A percentile compares a stretch with the other conserved stretches of the same genome.
Conservation (phyloP, 2,113 vertebrate genomes). For the Daubentonia madagascariensis region DNA sequence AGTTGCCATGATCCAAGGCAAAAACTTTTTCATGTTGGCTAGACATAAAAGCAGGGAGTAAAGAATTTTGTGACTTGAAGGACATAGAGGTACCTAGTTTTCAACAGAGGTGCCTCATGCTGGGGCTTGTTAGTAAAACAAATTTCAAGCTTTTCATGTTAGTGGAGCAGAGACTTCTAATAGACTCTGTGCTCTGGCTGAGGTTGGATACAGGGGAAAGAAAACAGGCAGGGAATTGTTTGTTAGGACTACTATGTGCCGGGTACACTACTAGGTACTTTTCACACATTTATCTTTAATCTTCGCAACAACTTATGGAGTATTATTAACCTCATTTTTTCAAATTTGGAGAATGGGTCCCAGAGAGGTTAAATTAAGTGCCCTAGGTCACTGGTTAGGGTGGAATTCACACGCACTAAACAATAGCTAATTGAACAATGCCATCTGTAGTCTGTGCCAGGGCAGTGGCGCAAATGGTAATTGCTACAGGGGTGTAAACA, state of each 20-base stretch:
- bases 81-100: background rate
- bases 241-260: background rate
- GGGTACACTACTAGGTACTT: background rate
- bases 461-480: slow-evolving; percentile 34
- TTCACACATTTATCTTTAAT: background rate
- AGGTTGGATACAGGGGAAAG: background rate
- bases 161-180: background rate
- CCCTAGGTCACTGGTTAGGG: slow-evolving; percentile 34
- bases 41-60: background rate
- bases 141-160: background rate
- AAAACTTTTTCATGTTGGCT: background rate
- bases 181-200: background rate
- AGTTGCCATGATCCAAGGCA: background rate
- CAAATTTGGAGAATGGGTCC: slow-evolving; percentile 18
- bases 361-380: slow-evolving; percentile 18
- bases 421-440: slow-evolving; percentile 62
- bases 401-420: slow-evolving; percentile 20
- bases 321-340: slow-evolving; percentile 20
- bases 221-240: background rate
- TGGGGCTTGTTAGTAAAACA: background rate
- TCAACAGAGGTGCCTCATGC: background rate
- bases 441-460: slow-evolving; percentile 34
- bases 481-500: slow-evolving; percentile 61
- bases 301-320: background rate
- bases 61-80: background rate